Evolutionary conservation across 2,113 vertebrate genomes (phyloP).

Genomic region (Salminus brasiliensis): DNA sequence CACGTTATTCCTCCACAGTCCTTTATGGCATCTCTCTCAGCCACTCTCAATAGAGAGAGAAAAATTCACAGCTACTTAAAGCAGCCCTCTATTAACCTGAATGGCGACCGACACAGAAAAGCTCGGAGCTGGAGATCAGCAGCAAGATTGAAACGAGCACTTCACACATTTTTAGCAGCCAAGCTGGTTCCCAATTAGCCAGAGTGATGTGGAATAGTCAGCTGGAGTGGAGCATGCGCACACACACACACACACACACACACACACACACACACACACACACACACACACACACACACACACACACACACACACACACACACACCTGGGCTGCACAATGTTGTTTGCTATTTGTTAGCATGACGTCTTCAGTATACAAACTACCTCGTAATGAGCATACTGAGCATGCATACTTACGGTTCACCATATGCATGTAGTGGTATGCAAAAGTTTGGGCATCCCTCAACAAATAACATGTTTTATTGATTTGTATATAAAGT

Average conservation of each 20-base stretch:
- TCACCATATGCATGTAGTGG: too few relatives aligned
- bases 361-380: too few relatives aligned
- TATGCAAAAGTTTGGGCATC: too few relatives aligned
- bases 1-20: slow-evolving; percentile 3
- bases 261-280: background rate
- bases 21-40: background rate
- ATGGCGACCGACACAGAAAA: slow-evolving; percentile 22
- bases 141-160: slow-evolving; percentile 38
- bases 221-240: too few relatives aligned
- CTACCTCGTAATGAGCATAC: too few relatives aligned
- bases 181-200: slow-evolving; percentile 31
- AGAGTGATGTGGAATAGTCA: background rate
- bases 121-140: slow-evolving; percentile 16
- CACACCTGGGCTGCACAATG: background rate
- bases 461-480: too few relatives aligned
- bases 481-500: too few relatives aligned
- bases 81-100: slow-evolving; percentile 30
- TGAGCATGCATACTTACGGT: too few relatives aligned
- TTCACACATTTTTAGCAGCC: slow-evolving; percentile 31
- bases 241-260: background rate
- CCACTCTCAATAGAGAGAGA: background rate
- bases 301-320: background rate
- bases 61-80: slow-evolving; percentile 11
- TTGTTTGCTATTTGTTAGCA: too few relatives aligned
- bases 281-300: background rate